Percentiles rank a stretch among this genome's conserved stretches.
Conservation (phyloP, 1,140 invertebrate genomes). For the Ctenoplectra terminalis region DNA sequence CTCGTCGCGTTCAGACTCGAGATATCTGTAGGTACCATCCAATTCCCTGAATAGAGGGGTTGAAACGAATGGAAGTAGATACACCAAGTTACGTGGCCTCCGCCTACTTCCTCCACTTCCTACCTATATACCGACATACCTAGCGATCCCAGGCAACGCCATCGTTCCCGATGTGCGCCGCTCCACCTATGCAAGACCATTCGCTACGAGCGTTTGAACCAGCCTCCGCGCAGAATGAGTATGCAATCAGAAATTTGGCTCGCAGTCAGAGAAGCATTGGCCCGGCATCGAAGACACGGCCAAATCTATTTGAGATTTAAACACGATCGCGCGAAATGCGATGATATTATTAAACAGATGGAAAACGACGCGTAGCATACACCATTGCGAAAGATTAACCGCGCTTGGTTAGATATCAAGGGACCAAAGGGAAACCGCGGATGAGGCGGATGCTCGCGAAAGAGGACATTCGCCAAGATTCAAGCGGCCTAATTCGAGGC, state of each 20-base stretch:
- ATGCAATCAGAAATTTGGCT: conserved; percentile 36
- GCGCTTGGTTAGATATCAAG: not conserved
- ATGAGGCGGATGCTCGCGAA: not conserved
- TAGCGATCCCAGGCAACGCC: not conserved
- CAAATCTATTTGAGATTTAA: conserved; percentile 43
- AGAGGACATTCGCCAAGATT: conserved; percentile 8
- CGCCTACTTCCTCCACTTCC: not conserved
- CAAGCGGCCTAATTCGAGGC: not conserved
- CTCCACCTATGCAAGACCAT: not conserved
- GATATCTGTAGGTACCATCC: conserved; percentile 62
- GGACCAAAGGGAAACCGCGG: not conserved
- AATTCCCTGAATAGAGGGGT: conserved; percentile 62
- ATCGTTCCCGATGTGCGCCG: not conserved
- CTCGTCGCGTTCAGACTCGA: conserved; percentile 55
- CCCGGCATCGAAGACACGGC: not conserved
- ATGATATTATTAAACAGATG: conserved; percentile 49
- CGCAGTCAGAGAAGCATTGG: conserved; percentile 5
- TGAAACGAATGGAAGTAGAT: conserved; percentile 46
- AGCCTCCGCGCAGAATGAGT: conserved; percentile 25
- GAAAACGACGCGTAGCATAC: not conserved
- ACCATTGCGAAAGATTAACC: not conserved
- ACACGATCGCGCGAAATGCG: not conserved
- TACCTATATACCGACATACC: conserved; percentile 27
- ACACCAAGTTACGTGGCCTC: conserved; percentile 37
- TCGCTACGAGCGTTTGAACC: conserved; percentile 34